Evolutionary conservation across 2,888 invertebrate genomes (phyloP).

Genomic region (Tholera decimalis): DNA sequence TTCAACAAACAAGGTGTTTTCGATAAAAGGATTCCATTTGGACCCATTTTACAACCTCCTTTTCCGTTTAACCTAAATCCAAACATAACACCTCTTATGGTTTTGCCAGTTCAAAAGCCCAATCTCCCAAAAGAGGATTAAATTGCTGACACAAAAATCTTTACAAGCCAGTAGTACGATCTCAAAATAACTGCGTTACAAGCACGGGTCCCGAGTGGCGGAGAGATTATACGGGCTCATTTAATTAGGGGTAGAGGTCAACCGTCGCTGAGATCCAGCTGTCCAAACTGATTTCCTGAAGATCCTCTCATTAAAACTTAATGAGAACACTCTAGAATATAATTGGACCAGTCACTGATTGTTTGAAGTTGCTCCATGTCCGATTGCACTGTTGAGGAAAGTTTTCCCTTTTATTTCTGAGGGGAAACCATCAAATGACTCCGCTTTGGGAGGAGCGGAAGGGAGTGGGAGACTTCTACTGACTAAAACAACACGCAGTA

Average conservation of each 20-base stretch:
- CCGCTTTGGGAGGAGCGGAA: too few species aligned
- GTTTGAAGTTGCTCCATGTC: conserved; percentile 18
- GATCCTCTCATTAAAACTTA: conserved; percentile 57
- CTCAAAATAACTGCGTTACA: conserved; percentile 69
- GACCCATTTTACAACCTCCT: not conserved
- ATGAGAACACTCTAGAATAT: conserved; percentile 54
- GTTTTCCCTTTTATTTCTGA: too few species aligned
- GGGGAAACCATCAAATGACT: too few species aligned
- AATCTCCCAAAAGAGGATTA: conserved; percentile 45
- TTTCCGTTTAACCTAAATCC: conserved; percentile 7
- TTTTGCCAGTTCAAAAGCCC: conserved; percentile 7
- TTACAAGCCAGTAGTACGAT: conserved; percentile 54
- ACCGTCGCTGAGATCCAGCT: conserved; percentile 57
- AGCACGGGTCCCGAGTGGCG: conserved; percentile 46
- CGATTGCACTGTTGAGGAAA: conserved; percentile 31
- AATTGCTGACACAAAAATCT: conserved; percentile 32
- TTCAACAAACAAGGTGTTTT: not conserved
- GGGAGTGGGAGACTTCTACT: too few species aligned
- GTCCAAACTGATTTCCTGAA: conserved; percentile 60
- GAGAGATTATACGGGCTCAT: conserved; percentile 67
- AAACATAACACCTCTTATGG: conserved; percentile 11
- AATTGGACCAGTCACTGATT: conserved; percentile 49
- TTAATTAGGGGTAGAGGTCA: conserved; percentile 68
- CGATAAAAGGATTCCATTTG: too few species aligned
- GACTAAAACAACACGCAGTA: too few species aligned